Evolutionary conservation across 2,888 invertebrate species (phyloP).

Genomic region (Trachelus stipa): DNA sequence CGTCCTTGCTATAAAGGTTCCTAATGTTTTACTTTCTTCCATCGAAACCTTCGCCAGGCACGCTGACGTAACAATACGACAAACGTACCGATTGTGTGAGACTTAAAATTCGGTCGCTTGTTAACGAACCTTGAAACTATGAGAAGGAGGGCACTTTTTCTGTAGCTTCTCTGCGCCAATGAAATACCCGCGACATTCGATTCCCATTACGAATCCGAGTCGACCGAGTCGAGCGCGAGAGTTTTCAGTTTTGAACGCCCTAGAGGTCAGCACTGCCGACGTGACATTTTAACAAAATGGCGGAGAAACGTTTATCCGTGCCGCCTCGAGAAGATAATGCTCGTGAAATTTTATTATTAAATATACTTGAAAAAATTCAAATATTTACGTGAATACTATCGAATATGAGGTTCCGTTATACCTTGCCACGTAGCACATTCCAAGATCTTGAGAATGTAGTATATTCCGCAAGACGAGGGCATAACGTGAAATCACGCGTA

Average conservation of each 20-base stretch:
- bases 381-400: background rate
- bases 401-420: background rate
- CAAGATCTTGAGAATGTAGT: background rate
- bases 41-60: background rate
- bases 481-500: conserved; percentile 16
- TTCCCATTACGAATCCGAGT: background rate
- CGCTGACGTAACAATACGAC: background rate
- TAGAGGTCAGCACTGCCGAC: background rate
- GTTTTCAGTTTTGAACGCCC: background rate
- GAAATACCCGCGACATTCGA: background rate
- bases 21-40: background rate
- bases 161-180: background rate
- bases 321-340: background rate
- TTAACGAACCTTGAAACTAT: background rate
- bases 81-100: no score
- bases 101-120: no score
- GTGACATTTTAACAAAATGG: background rate
- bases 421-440: background rate
- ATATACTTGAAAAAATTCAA: background rate
- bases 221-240: background rate
- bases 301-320: background rate
- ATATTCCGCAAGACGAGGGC: background rate
- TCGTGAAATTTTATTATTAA: background rate
- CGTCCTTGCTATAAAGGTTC: background rate
- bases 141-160: background rate